These are phyloP conservation scores for Slavum lentiscoides DNA, from an alignment of 2,888 invertebrate genomes.

Conservation along the genomic window DNA sequence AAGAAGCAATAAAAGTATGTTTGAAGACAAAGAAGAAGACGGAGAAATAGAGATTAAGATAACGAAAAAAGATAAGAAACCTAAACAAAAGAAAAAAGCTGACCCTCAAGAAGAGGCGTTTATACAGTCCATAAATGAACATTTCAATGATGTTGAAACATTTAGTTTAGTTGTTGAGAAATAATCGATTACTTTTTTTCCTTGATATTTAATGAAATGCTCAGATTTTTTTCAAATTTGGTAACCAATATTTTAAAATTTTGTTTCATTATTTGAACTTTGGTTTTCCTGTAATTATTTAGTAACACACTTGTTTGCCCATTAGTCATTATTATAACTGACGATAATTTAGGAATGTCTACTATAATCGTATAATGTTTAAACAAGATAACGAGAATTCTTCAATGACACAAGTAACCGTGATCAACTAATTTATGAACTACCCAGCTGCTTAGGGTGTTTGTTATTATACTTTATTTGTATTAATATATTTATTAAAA, in stretches of 20 bases:
- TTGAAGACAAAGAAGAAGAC: slow-evolving; percentile 23
- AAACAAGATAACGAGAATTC: too few relatives aligned
- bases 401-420: too few relatives aligned
- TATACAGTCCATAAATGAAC: slow-evolving; percentile 40
- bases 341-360: too few relatives aligned
- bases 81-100: slow-evolving; percentile 34
- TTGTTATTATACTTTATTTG: slow-evolving; percentile 9
- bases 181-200: not conserved
- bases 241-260: not conserved
- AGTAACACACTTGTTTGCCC: too few relatives aligned
- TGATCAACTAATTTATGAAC: not conserved
- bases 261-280: not conserved
- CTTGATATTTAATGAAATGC: not conserved
- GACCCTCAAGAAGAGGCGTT: slow-evolving; percentile 45
- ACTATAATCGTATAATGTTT: too few relatives aligned
- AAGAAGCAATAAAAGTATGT: slow-evolving; percentile 40
- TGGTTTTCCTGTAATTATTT: not conserved
- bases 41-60: not conserved
- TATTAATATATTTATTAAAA: slow-evolving; percentile 9
- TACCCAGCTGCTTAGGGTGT: not conserved
- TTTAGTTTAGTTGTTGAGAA: slow-evolving; percentile 37
- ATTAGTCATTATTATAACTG: too few relatives aligned
- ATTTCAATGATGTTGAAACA: slow-evolving; percentile 42
- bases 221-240: not conserved
- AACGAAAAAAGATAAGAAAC: slow-evolving; percentile 27